phyloP scores from a whole-genome alignment of 2,113 vertebrate genomes.

The Micromys minutus region DNA sequence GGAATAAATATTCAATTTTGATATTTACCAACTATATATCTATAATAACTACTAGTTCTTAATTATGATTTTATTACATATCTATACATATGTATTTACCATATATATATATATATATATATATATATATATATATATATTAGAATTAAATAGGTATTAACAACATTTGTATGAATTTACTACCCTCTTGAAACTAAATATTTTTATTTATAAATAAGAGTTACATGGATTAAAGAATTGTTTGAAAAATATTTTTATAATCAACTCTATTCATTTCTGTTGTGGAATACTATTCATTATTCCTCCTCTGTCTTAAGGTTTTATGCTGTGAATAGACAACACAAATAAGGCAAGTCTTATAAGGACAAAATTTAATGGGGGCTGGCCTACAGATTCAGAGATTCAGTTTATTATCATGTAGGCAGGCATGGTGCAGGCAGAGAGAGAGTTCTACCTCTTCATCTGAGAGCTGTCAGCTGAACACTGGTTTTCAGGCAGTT shows the following conservation, averaged over 20 bases:
- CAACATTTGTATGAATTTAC: neutral
- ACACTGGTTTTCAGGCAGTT: no score
- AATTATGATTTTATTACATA: neutral
- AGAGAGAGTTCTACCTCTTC: no score
- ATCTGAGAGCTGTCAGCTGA: no score
- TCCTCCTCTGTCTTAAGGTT: neutral
- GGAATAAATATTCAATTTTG: neutral
- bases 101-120: neutral
- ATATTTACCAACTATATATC: neutral
- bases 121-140: neutral
- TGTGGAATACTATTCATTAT: neutral
- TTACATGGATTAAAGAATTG: neutral
- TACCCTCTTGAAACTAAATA: fast-evolving
- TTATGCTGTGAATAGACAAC: no score
- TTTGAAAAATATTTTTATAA: neutral
- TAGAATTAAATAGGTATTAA: neutral
- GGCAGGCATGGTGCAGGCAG: no score
- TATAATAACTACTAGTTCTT: neutral
- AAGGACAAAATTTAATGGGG: no score
- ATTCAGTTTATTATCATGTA: no score
- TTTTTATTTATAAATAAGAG: neutral
- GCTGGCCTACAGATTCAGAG: no score
- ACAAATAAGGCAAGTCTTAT: no score
- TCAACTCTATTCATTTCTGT: neutral
- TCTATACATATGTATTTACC: neutral